Percentiles rank a stretch among this genome's conserved stretches.
Evolutionary conservation across 2,797 vertebrate genomes (phyloP).

Genomic region (Melanogrammus aeglefinus): DNA sequence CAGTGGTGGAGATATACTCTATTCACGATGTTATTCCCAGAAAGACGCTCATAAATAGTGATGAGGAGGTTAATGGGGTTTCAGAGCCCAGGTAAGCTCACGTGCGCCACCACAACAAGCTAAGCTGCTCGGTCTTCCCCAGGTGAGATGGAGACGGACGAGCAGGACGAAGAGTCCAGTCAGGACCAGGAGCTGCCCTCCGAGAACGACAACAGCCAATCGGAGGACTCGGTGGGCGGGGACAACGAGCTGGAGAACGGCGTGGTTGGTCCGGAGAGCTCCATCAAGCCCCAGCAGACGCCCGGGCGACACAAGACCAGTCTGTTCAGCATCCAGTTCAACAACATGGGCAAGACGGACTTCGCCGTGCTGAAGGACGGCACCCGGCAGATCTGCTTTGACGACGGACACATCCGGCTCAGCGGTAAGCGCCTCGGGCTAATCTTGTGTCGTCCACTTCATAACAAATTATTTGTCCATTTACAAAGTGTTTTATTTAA

Average conservation of each 20-base stretch:
- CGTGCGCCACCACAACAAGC: neutral
- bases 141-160: slow-evolving; percentile 99
- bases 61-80: neutral
- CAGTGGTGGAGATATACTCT: too few relatives aligned
- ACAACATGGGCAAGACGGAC: slow-evolving; percentile 95
- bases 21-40: too few relatives aligned
- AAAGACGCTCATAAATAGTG: too few relatives aligned
- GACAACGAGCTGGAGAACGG: slow-evolving; percentile 98
- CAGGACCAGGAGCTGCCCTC: slow-evolving; percentile 98
- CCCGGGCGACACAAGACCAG: slow-evolving; percentile 81
- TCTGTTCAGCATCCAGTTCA: slow-evolving; percentile 99
- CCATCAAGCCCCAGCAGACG: slow-evolving; percentile 81
- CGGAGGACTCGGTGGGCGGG: slow-evolving; percentile 94
- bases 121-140: neutral
- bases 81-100: neutral
- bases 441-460: neutral
- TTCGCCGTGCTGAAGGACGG: slow-evolving; percentile 94
- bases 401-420: slow-evolving; percentile 90
- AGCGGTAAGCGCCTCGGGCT: slow-evolving; percentile 76
- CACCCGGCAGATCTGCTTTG: slow-evolving; percentile 90
- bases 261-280: slow-evolving; percentile 77
- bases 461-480: neutral
- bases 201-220: slow-evolving; percentile 97
- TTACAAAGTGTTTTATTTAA: neutral
- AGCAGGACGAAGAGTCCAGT: slow-evolving; percentile 96